Evolutionary conservation across 2,797 vertebrate genomes (phyloP).

Genomic region (Numenius phaeopus): DNA sequence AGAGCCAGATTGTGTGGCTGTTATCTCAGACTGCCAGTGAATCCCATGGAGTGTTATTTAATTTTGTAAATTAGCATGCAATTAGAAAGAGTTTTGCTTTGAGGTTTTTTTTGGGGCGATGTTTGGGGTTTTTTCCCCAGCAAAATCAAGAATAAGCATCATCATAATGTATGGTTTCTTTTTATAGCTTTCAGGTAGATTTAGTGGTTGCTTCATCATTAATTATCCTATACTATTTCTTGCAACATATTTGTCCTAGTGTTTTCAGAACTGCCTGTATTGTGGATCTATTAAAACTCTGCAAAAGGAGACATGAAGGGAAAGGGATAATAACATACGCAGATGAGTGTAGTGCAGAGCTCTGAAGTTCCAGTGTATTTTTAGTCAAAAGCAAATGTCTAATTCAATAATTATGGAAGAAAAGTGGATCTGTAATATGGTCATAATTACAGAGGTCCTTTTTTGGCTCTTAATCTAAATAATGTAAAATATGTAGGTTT

Average conservation of each 20-base stretch:
- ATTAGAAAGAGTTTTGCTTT: not conserved
- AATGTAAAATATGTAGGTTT: not conserved
- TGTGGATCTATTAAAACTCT: not conserved
- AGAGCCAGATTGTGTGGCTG: not conserved
- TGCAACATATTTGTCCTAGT: not conserved
- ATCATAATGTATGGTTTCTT: not conserved
- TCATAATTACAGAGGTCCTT: not conserved
- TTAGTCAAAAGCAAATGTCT: not conserved
- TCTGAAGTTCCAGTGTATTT: not conserved
- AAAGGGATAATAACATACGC: not conserved
- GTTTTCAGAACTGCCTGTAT: not conserved
- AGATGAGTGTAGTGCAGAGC: not conserved
- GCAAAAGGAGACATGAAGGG: not conserved
- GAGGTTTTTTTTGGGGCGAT: not conserved
- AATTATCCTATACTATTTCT: not conserved
- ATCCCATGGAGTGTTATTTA: not conserved
- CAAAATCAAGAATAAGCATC: not conserved
- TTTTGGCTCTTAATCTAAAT: not conserved
- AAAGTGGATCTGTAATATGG: not conserved
- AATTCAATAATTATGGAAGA: not conserved
- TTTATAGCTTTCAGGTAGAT: not conserved
- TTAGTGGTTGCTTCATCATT: not conserved
- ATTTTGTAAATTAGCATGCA: not conserved
- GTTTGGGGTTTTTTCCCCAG: not conserved
- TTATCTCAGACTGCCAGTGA: conserved; percentile 16